Percentiles rank a stretch among this genome's conserved stretches.
Evolutionary conservation across 2,888 invertebrate genomes (phyloP).

Genomic region (Chymomyza fuscimana): DNA sequence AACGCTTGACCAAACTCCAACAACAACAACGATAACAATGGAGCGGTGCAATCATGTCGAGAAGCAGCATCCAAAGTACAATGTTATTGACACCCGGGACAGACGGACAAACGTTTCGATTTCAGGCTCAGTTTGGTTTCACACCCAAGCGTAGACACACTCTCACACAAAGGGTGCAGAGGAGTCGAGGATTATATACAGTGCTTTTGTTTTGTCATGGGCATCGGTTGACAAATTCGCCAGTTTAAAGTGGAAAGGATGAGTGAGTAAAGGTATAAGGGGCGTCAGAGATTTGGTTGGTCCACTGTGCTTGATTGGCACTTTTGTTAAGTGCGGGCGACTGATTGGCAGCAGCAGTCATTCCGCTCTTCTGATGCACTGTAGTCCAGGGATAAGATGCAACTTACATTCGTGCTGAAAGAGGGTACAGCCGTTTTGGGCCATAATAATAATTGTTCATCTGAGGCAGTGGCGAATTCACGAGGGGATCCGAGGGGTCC

Average conservation of each 20-base stretch:
- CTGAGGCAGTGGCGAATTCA: too few species aligned
- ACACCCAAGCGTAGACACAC: constrained; percentile 24
- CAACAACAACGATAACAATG: constrained; percentile 16
- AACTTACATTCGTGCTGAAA: not conserved
- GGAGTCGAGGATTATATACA: not conserved
- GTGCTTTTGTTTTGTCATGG: not conserved
- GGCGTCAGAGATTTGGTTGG: constrained; percentile 18
- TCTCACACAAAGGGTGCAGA: constrained; percentile 20
- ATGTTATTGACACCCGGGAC: constrained; percentile 66
- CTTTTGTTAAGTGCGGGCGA: constrained; percentile 56
- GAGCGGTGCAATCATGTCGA: constrained; percentile 28
- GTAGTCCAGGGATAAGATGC: not conserved
- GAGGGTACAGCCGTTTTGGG: too few species aligned
- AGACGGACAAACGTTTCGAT: constrained; percentile 52
- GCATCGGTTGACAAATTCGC: constrained; percentile 1
- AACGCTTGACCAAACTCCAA: constrained; percentile 20
- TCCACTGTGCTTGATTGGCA: constrained; percentile 56
- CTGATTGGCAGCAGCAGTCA: constrained; percentile 1
- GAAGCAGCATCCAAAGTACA: constrained; percentile 32
- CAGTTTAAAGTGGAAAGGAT: not conserved
- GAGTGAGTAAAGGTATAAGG: not conserved
- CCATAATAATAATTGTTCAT: too few species aligned
- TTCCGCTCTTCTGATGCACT: not conserved
- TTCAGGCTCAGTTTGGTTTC: constrained; percentile 37
- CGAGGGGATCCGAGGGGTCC: too few species aligned